Percentiles rank a stretch among this genome's conserved stretches.
These are phyloP conservation scores for Metridium senile DNA, from an alignment of 92 coral and sea anemone species.

Conservation along the genomic window DNA sequence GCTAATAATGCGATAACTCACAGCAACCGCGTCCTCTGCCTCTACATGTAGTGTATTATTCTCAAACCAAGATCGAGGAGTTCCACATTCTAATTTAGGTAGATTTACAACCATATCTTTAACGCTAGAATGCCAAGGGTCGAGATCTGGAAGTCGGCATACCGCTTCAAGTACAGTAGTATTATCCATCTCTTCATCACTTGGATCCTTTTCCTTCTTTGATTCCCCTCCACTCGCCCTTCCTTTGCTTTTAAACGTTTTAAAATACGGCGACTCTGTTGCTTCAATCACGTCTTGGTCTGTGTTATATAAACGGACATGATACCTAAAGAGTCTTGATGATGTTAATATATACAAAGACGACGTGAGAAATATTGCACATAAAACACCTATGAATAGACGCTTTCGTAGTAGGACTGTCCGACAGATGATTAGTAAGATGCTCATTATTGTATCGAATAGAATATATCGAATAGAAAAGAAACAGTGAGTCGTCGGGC, in stretches of 20 bases:
- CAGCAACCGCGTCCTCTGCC: constrained; percentile 20
- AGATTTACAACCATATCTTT: not conserved
- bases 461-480: too few species aligned
- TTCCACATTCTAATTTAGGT: constrained; percentile 17
- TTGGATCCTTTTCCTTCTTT: not conserved
- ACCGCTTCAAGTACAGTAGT: not conserved
- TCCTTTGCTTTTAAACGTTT: not conserved
- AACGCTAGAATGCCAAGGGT: constrained; percentile 26
- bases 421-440: not conserved
- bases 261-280: not conserved
- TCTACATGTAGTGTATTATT: constrained; percentile 26
- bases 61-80: constrained; percentile 17
- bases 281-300: not conserved
- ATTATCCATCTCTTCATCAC: not conserved
- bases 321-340: not conserved
- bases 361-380: not conserved
- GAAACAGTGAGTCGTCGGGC: too few species aligned
- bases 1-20: constrained; percentile 11
- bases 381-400: not conserved
- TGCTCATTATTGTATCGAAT: not conserved
- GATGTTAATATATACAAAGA: not conserved
- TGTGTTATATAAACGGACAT: not conserved
- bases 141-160: constrained; percentile 20
- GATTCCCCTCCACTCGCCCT: not conserved
- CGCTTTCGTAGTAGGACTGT: not conserved